Evolutionary conservation across 1,140 invertebrate species (phyloP), one percentile per base, ranked within the genome.

Genomic region (Apis florea): DNA sequence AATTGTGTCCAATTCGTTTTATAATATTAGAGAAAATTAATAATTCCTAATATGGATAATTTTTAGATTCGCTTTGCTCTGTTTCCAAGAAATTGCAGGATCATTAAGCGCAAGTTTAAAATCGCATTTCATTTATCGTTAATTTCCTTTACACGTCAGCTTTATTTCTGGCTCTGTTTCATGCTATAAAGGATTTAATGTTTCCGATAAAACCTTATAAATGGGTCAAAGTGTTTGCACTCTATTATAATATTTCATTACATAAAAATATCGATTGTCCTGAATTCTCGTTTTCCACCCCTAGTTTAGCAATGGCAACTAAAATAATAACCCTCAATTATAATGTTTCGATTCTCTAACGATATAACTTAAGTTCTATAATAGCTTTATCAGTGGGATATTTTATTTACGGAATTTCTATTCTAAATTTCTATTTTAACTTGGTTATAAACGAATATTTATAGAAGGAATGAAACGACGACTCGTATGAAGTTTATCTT

Each of bases 251-350:
- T 63, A 75, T 64, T 75, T 75, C 19, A 63, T 75, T 56, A 19
- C 40, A 66, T 12, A 56, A 54, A 56, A 67, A 24, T 77, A 77
- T 67, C 63, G 63, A 77, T 64, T 51, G 59, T 63, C 47, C 59
- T 64, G 47, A 53, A 64, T 51, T 64, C n/a, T 26, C 15, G 47
- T 15, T 19, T n/a, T 54, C 17, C 53, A n/a, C 15, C 4, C 54
- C 40, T 40, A 31, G 19, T 71, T 71, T 40, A 71, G 12, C 69
- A 11, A 11, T 31, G 51, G 17, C n/a, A 31, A 13, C 24, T 54
- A 15, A 70, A 70, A 24, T 68, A 68, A 40, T 21, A 31, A 24
- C n/a, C 58, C 6, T 24, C n/a, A 26, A 63, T 63, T 31, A 63
- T 31, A 63, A 19, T 15, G 6, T 63, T 17, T 63, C 8, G 9